Conservation (phyloP, 2,113 vertebrate species). For the Cyanistes caeruleus region DNA sequence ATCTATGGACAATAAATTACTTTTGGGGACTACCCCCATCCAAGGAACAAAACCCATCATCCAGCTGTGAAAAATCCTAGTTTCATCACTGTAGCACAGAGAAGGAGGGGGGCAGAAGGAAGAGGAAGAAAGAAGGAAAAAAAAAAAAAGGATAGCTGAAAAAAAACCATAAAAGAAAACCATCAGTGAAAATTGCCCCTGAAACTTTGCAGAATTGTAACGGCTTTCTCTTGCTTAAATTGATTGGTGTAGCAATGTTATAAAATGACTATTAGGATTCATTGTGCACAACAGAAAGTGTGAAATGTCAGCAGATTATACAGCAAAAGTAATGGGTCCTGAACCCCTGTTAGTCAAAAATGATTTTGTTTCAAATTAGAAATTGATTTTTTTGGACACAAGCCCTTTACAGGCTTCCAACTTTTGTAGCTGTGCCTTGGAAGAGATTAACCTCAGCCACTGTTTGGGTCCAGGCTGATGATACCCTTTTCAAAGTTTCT, state of each 20-base stretch:
- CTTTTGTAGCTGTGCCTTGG: constrained; percentile 70
- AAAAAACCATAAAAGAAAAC: constrained; percentile 69
- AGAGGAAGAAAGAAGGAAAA: constrained; percentile 15
- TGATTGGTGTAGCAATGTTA: constrained; percentile 78
- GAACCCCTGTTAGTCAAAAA: constrained; percentile 85
- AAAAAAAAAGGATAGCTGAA: constrained; percentile 53
- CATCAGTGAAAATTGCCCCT: constrained; percentile 71
- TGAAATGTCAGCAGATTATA: constrained; percentile 80
- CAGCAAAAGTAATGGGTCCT: constrained; percentile 80
- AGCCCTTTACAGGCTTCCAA: constrained; percentile 74
- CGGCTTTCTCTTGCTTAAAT: constrained; percentile 76
- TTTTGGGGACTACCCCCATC: constrained; percentile 5
- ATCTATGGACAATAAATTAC: constrained; percentile 34
- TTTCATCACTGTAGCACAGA: constrained; percentile 23
- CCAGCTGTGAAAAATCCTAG: constrained; percentile 44
- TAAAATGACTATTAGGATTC: constrained; percentile 82
- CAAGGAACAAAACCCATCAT: constrained; percentile 15
- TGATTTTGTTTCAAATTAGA: constrained; percentile 85
- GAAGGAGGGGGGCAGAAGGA: neutral
- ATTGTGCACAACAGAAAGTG: constrained; percentile 78
- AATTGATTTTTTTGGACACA: constrained; percentile 84
- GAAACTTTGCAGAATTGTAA: constrained; percentile 76
- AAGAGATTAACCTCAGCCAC: constrained; percentile 77
- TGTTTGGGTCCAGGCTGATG: constrained; percentile 66
- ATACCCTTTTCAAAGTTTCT: constrained; percentile 73